Evolutionary conservation across 1,140 invertebrate genomes (phyloP).

Genomic region (Agrilus planipennis): DNA sequence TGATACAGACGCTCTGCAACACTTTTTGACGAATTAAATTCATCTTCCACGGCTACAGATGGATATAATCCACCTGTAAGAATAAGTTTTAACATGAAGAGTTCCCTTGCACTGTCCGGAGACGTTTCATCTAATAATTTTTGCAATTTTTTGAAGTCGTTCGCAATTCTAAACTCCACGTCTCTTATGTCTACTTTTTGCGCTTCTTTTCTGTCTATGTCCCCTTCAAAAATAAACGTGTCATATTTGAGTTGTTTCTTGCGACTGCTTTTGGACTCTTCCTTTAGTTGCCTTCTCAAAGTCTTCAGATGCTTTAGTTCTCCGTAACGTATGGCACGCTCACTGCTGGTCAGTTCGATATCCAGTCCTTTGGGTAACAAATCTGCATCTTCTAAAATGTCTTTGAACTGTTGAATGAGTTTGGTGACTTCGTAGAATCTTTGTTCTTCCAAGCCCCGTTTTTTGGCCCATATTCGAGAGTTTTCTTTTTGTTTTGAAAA

Average conservation of each 20-base stretch:
- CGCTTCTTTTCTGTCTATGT: constrained; percentile 45
- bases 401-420: constrained; percentile 78
- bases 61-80: constrained; percentile 87
- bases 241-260: constrained; percentile 62
- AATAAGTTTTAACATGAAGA: constrained; percentile 83
- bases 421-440: constrained; percentile 75
- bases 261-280: constrained; percentile 46
- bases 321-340: constrained; percentile 69
- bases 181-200: constrained; percentile 72
- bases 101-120: constrained; percentile 65
- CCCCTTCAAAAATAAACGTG: constrained; percentile 38
- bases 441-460: constrained; percentile 87
- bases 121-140: constrained; percentile 56
- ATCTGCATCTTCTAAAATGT: constrained; percentile 66
- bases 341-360: constrained; percentile 55
- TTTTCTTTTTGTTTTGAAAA: constrained; percentile 29
- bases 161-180: constrained; percentile 64
- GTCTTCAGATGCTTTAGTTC: constrained; percentile 76
- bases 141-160: constrained; percentile 34
- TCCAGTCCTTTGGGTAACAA: constrained; percentile 46
- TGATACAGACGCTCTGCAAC: constrained; percentile 87
- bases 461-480: constrained; percentile 70
- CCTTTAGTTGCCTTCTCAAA: constrained; percentile 55
- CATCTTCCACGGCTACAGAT: constrained; percentile 82
- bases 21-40: constrained; percentile 84